phyloP scores from a whole-genome alignment of 1,140 invertebrate genomes.

The Mactra quadrangularis region DNA sequence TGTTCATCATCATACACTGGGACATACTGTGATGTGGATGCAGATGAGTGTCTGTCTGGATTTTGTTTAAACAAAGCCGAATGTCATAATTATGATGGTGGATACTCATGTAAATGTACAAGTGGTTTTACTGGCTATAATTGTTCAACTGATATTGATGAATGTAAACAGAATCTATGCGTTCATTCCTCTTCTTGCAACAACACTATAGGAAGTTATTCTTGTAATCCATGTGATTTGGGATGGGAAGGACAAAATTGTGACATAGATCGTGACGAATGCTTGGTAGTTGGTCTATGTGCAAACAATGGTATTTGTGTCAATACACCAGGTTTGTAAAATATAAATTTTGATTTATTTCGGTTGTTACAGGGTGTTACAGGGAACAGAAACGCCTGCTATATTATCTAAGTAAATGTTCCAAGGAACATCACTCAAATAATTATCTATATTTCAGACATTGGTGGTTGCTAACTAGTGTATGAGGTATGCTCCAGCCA shows the following conservation, averaged over 20 bases:
- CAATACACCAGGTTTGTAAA: constrained; percentile 12
- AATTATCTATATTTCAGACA: no score
- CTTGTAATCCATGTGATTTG: background rate
- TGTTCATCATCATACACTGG: constrained; percentile 80
- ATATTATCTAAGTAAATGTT: no score
- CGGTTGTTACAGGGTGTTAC: no score
- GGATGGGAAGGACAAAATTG: constrained; percentile 32
- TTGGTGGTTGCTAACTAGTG: no score
- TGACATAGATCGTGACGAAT: constrained; percentile 45
- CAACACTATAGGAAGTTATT: constrained; percentile 12
- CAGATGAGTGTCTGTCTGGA: constrained; percentile 38
- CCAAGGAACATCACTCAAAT: no score
- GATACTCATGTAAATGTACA: constrained; percentile 43
- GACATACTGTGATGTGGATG: constrained; percentile 85
- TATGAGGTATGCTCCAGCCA: no score
- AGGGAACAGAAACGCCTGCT: no score
- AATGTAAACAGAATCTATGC: background rate
- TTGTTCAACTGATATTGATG: constrained; percentile 35
- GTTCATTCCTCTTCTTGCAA: background rate
- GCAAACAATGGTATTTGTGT: constrained; percentile 54
- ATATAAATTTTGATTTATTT: background rate
- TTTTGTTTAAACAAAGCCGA: constrained; percentile 65
- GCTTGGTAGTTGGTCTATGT: background rate
- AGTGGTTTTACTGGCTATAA: constrained; percentile 22
- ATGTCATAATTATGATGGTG: constrained; percentile 32